Base-by-base conservation (phyloP, 2,888 invertebrate genomes). In the Tetranychus truncatus region DNA sequence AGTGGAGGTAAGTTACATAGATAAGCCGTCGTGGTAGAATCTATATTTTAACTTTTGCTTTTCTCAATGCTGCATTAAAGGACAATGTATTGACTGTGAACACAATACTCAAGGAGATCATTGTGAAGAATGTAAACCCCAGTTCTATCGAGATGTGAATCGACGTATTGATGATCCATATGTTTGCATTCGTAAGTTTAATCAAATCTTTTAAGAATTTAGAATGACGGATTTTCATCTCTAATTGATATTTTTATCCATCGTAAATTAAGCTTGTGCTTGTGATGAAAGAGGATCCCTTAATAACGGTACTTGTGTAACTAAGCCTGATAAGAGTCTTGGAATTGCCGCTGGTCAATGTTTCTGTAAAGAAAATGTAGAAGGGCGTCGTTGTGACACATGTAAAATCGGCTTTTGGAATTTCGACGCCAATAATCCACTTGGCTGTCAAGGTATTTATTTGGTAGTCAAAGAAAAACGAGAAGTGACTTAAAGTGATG, bases 321-420 rank as follows among this genome's bases (percentile, higher is more conserved):
- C 93, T 24, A 88, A 89, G 76, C 91, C 91, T 11, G 95, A 96
- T 82, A 83, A 85, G 0, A 86, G 87, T 6, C 89, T 89, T 80
- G 89, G 88, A 46, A 87, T 91, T 78, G 89, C 90, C 77, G 91
- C 97, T 0, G 99, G 99, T 1, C 88, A 89, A 73, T 99, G 99
- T 82, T 91, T 93, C 80, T 99, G 99, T 82, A 99, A 95, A 84
- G 82, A 85, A 0, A 90, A 94, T 82, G 91, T 96, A 0, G 90
- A 89, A 80, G 95, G 95, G 6, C 86, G 90, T 66, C 87, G 92
- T 74, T 99, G 99, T 83, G 95, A 99, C 81, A 85, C 86, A 46
- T 99, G 99, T 83, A 90, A 89, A 81, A 91, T 93, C 82, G 96
- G 96, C 20, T 96, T 86, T 84, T 99, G 96, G 96, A 91, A 94